Base-by-base conservation (phyloP, 2,888 invertebrate species). In the Aleiodes testaceus region DNA sequence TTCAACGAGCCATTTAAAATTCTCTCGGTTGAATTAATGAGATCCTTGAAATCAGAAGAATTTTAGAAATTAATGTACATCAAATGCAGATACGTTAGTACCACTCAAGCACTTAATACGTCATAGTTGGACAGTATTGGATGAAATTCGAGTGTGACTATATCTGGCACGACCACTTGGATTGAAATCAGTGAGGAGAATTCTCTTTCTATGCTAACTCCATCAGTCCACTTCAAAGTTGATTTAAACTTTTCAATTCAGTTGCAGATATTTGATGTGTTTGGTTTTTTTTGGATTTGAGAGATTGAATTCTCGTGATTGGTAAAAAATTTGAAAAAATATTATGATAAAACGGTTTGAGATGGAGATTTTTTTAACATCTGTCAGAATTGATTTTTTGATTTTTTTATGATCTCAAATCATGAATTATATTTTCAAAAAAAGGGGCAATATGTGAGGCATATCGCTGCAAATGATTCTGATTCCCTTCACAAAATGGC, bases 221-320 rank as follows among this genome's bases (percentile, higher is more conserved):
- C 18, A 44, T 45, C 45, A 20, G 47, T 22, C 45, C 47, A 53
- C 47, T 47, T 45, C 16, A 68, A 59, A 59, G 55, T 68, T 68
- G 47, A 59, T 59, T 59, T 59, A 68, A 68, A 68, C 59, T 68
- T 68, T 20, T 18, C 14, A 18, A 68, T 47, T 59, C 16, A 55
- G 44, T 55, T 66, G 20, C 20, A 52, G 52, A 12, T 52, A 52
- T 52, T 22, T 11, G 22, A 22, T 22, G 16, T 52, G 22, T 20
- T 22, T 20, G 36, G 0, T 36, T 36, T 36, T 36, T 36, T 36
- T 11, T 36, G 36, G 36, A 36, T 36, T 7, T 6, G 7, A 36
- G 11, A 36, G 36, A 36, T 36, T 36, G 7, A 2, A 36, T 36
- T 36, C 36, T 36, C 36, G 9, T 3, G 6, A 36, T 6, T 36